These are phyloP conservation scores for Neodon shergylaensis DNA, from an alignment of 2,113 vertebrate genomes.

Conservation along the genomic window DNA sequence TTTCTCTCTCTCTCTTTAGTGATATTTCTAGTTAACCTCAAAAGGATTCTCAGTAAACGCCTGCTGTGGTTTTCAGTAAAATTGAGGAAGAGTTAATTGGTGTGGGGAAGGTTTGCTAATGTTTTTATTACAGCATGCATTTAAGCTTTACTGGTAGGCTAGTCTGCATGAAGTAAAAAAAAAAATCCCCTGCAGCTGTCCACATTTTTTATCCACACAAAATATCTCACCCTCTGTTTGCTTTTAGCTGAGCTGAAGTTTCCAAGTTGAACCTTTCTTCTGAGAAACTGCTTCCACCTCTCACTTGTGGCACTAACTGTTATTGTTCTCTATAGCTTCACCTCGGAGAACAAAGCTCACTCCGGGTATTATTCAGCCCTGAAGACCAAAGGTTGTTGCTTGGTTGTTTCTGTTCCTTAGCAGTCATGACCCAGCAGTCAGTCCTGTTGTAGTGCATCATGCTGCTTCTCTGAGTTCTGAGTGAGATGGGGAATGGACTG, in stretches of 20 bases:
- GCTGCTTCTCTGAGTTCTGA: background rate
- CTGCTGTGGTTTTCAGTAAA: background rate
- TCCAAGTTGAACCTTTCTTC: background rate
- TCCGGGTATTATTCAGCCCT: background rate
- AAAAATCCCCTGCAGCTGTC: background rate
- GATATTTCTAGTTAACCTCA: background rate
- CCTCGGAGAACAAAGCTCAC: background rate
- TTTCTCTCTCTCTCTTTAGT: too few species aligned
- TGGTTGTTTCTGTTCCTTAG: background rate
- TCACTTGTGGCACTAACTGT: background rate
- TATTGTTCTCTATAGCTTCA: background rate
- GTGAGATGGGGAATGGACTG: too few species aligned
- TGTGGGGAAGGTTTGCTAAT: background rate
- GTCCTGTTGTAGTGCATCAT: background rate
- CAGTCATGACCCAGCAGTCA: background rate
- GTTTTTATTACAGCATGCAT: background rate
- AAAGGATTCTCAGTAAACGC: background rate
- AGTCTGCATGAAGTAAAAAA: background rate
- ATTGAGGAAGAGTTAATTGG: background rate
- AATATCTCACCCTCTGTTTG: conserved; percentile 49
- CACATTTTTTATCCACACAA: conserved; percentile 31
- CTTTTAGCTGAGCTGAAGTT: conserved; percentile 6
- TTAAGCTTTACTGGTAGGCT: background rate
- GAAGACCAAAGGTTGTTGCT: background rate
- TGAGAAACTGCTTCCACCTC: background rate